These are phyloP conservation scores for Antidorcas marsupialis DNA, from an alignment of 2,113 vertebrate genomes.

Conservation along the genomic window DNA sequence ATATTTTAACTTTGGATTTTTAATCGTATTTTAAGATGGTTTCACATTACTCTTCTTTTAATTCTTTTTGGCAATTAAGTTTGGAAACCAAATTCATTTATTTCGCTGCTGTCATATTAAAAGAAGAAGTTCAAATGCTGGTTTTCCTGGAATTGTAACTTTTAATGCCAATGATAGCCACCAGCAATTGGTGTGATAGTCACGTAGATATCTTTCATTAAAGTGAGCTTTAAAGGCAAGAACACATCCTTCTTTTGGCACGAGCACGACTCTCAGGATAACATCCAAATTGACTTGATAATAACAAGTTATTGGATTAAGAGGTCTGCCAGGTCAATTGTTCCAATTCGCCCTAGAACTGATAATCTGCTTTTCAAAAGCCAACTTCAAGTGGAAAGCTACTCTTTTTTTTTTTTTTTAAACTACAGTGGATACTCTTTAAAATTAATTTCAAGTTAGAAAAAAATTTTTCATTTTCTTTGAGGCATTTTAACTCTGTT, in stretches of 20 bases:
- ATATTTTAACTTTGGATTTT: background rate
- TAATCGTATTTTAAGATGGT: background rate
- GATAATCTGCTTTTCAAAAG: background rate
- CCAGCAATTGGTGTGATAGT: background rate
- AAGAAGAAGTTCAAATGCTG: background rate
- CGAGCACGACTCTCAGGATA: background rate
- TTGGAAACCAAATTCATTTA: background rate
- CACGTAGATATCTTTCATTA: background rate
- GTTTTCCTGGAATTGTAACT: background rate
- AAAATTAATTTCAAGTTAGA: background rate
- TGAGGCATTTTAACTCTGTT: background rate
- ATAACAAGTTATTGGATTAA: background rate
- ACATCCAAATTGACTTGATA: background rate
- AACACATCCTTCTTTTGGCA: background rate
- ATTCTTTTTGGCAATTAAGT: background rate
- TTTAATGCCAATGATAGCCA: background rate
- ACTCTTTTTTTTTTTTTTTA: background rate
- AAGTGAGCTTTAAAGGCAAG: background rate
- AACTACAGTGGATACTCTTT: background rate
- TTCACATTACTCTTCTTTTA: background rate
- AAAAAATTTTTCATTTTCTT: background rate
- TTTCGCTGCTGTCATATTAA: background rate
- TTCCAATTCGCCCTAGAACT: background rate
- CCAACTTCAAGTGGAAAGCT: background rate
- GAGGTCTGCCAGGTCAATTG: background rate